Evolutionary conservation across 2,888 invertebrate species (phyloP), one percentile per base, ranked within the genome.

Genomic region (Drosophila fungiperda): DNA sequence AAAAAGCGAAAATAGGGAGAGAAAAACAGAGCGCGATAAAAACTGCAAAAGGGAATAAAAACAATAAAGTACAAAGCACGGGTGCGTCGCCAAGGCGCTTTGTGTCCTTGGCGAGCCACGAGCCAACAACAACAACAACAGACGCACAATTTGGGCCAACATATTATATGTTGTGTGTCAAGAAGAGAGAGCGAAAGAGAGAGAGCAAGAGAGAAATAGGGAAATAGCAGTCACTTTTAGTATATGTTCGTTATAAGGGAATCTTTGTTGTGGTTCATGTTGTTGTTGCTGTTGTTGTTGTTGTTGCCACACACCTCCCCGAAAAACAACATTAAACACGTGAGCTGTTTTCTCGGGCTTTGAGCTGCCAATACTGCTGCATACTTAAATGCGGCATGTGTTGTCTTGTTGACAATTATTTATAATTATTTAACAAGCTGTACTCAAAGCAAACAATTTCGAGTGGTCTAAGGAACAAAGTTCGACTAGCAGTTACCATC

Each of bases 31-130:
- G 12, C 36, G 33, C 8, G 20, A 57, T 57, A 35, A 65, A 54
- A 72, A 77, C 77, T 71, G 61, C 86, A 69, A 72, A 68, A 33
- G 75, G 83, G 73, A 78, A 83, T 80, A 68, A 73, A 80, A 86
- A 73, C 81, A 72, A 74, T 83, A 76, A 68, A 67, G 64, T 63
- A 68, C 68, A 68, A 73, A 83, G 62, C 68, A 83, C 81, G 83
- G 71, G 59, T 68, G 73, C 89, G 86, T 76, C 87, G 87, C 83
- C 76, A 78, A 83, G 83, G 78, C 72, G 81, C 89, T 83, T 58
- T 38, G 75, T 88, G 83, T 71, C 87, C 89, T 86, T 84, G 84
- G 63, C 66, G n/a, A 65, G 45, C 49, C 23, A 54, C 36, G 50
- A 38, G n/a, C 50, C 50, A 45, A 23, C 23, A 15, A 15, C 23